Conservation (phyloP, 2,888 invertebrate species). For the Silvanus unidentatus region DNA sequence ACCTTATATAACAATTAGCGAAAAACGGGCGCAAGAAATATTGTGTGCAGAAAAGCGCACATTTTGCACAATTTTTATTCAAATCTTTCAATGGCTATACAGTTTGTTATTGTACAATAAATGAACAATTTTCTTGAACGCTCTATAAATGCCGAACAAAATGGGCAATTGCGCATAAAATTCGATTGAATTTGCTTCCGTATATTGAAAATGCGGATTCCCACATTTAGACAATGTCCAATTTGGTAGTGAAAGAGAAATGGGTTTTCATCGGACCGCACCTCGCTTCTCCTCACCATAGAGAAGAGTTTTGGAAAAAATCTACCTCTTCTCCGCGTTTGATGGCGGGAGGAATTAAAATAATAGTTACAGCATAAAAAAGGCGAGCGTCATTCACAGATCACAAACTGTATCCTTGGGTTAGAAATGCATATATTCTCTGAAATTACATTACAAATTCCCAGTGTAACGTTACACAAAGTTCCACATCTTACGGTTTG, state of each 20-base stretch:
- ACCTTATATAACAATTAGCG: too few relatives aligned
- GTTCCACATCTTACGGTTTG: conserved; percentile 18
- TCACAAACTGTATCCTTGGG: conserved; percentile 37
- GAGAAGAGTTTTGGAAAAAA: background rate
- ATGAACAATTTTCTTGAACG: conserved; percentile 4
- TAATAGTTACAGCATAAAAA: background rate
- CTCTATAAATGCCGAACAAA: conserved; percentile 2
- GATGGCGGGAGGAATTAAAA: background rate
- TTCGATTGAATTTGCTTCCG: conserved; percentile 6
- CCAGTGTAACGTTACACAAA: conserved; percentile 20
- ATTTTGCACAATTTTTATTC: too few relatives aligned
- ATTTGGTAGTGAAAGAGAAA: too few relatives aligned
- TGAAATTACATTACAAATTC: conserved; percentile 20
- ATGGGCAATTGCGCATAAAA: conserved; percentile 12
- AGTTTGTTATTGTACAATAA: too few relatives aligned
- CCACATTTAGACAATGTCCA: too few relatives aligned
- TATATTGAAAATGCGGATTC: background rate
- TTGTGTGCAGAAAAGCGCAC: too few relatives aligned
- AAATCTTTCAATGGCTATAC: too few relatives aligned
- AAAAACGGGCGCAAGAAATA: too few relatives aligned
- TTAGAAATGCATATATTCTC: conserved; percentile 38
- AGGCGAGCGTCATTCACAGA: conserved; percentile 26
- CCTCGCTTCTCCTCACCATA: too few relatives aligned
- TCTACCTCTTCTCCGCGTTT: too few relatives aligned
- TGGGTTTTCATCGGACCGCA: background rate